These are phyloP conservation scores for Trachythela sp. DNA, from an alignment of 64 coral and sea anemone genomes.

Conservation along the genomic window DNA sequence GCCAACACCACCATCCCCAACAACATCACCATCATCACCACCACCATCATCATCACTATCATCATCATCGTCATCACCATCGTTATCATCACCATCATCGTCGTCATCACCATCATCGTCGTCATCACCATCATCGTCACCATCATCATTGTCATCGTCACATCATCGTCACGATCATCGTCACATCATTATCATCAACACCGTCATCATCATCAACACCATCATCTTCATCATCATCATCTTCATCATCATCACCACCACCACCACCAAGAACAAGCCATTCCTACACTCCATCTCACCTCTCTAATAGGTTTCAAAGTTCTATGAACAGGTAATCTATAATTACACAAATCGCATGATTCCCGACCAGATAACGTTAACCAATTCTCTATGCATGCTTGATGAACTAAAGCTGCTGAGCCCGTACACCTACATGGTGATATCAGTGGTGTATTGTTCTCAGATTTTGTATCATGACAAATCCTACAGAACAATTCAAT, in stretches of 20 bases:
- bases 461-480: slow-evolving; percentile 16
- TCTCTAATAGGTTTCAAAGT: slow-evolving; percentile 15
- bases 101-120: too few species aligned
- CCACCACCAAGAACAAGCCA: neutral
- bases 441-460: neutral
- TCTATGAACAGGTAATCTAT: neutral
- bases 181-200: too few species aligned
- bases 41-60: too few species aligned
- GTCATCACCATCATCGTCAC: too few species aligned
- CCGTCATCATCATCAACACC: too few species aligned
- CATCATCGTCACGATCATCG: too few species aligned
- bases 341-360: slow-evolving; percentile 3
- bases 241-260: neutral
- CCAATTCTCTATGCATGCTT: neutral
- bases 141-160: too few species aligned
- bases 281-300: neutral
- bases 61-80: too few species aligned
- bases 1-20: too few species aligned
- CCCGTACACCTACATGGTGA: slow-evolving; percentile 11
- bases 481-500: slow-evolving; percentile 10
- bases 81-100: too few species aligned
- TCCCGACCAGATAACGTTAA: neutral
- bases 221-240: neutral
- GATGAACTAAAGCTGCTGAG: neutral
- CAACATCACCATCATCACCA: too few species aligned